These are phyloP conservation scores for Chaetodon auriga DNA, from an alignment of 2,113 vertebrate genomes.

Conservation along the genomic window DNA sequence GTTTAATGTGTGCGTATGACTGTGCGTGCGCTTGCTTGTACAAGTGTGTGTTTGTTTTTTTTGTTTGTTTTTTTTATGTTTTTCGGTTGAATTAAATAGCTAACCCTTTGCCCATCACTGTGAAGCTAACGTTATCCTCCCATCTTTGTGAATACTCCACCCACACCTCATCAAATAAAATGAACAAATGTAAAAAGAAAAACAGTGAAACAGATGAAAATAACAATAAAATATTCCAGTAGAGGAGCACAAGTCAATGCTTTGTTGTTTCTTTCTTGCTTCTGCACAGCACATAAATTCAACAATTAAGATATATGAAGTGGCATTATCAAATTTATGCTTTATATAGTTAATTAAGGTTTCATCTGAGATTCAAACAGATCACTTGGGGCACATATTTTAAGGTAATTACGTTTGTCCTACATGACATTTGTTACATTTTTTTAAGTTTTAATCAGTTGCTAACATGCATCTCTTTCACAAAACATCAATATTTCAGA, in stretches of 20 bases:
- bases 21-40: conserved; percentile 40
- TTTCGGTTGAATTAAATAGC: conserved; percentile 73
- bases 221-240: conserved; percentile 87
- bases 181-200: conserved; percentile 84
- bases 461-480: neutral
- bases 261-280: conserved; percentile 57
- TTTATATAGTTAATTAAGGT: neutral
- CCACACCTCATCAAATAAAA: conserved; percentile 78
- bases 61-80: conserved; percentile 35
- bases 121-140: conserved; percentile 83
- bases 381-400: neutral
- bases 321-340: neutral
- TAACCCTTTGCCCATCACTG: conserved; percentile 85
- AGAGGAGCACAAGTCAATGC: conserved; percentile 77
- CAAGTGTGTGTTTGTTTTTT: conserved; percentile 32
- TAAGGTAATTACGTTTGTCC: neutral
- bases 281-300: neutral
- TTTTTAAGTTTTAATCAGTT: neutral
- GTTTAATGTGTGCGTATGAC: conserved; percentile 40
- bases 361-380: conserved; percentile 4
- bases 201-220: conserved; percentile 80
- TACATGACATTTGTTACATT: neutral
- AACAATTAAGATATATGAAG: neutral
- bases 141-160: conserved; percentile 85
- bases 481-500: neutral